phyloP scores from a whole-genome alignment of 2,797 vertebrate species.

The Danio kyathit region DNA sequence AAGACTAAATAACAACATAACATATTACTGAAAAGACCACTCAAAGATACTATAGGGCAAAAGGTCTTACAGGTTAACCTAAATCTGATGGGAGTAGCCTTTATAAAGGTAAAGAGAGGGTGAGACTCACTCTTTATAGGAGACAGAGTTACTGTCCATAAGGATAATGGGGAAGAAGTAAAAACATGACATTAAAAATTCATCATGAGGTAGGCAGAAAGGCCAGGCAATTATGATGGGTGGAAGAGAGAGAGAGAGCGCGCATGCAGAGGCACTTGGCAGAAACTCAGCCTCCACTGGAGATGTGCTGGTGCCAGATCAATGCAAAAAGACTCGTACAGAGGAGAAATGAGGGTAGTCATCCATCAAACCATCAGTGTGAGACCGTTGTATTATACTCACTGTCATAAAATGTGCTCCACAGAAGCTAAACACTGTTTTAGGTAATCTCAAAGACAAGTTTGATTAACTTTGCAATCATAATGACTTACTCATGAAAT shows the following conservation, averaged over 20 bases:
- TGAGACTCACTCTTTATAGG: conserved; percentile 6
- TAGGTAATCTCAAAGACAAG: conserved; percentile 17
- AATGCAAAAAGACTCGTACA: conserved; percentile 26
- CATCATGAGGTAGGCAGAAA: conserved; percentile 54
- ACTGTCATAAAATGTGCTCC: not conserved
- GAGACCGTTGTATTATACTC: conserved; percentile 16
- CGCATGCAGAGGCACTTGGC: conserved; percentile 49
- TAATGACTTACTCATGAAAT: not conserved
- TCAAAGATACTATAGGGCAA: not conserved
- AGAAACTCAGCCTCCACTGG: conserved; percentile 47
- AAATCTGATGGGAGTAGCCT: not conserved
- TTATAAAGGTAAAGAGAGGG: not conserved
- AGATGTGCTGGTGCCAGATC: conserved; percentile 46
- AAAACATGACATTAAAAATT: conserved; percentile 62
- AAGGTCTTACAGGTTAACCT: not conserved
- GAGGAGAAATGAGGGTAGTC: conserved; percentile 38
- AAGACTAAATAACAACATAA: not conserved
- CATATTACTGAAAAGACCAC: not conserved
- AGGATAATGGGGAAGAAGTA: conserved; percentile 54
- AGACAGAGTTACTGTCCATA: conserved; percentile 37
- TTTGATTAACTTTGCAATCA: conserved; percentile 23
- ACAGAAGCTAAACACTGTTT: not conserved
- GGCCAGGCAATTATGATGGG: conserved; percentile 50
- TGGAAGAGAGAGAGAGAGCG: not conserved
- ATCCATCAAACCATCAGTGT: conserved; percentile 41